These are phyloP conservation scores for Oryzias celebensis DNA, from an alignment of 2,113 vertebrate genomes.

Conservation along the genomic window DNA sequence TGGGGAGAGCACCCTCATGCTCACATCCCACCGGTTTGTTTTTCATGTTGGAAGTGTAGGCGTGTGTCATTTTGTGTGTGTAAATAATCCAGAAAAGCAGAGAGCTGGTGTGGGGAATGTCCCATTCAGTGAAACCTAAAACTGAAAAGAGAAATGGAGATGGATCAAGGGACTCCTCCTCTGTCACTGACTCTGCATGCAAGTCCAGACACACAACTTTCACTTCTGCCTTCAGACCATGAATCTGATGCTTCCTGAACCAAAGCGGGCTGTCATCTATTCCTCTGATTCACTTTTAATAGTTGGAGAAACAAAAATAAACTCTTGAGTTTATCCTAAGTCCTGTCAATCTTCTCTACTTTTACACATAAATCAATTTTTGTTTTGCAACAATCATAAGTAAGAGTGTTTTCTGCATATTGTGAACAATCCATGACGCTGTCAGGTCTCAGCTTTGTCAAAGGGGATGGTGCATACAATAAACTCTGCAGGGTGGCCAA, in stretches of 20 bases:
- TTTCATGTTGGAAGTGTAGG: slow-evolving; percentile 12
- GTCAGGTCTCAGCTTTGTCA: no score
- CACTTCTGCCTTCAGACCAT: slow-evolving; percentile 19
- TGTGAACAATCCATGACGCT: no score
- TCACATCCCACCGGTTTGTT: slow-evolving; percentile 6
- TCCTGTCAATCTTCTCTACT: no score
- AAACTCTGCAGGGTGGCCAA: no score
- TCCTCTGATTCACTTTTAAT: no score
- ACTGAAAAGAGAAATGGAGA: slow-evolving; percentile 48
- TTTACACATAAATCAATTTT: no score
- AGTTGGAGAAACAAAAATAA: no score
- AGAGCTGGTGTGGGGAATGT: slow-evolving; percentile 40
- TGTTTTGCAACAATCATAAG: no score
- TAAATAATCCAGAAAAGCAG: slow-evolving; percentile 39
- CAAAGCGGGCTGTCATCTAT: no score
- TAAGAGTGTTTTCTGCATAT: no score
- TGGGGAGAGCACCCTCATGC: slow-evolving; percentile 51
- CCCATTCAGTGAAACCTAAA: slow-evolving; percentile 58
- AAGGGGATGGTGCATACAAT: no score
- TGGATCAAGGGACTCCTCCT: slow-evolving; percentile 6
- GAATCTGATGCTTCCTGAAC: background rate
- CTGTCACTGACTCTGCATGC: background rate
- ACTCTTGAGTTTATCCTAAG: no score
- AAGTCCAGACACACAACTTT: slow-evolving; percentile 17
- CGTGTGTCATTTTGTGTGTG: slow-evolving; percentile 2